These are phyloP conservation scores for Loriculus beryllinus DNA, from an alignment of 2,797 vertebrate genomes.

Conservation along the genomic window DNA sequence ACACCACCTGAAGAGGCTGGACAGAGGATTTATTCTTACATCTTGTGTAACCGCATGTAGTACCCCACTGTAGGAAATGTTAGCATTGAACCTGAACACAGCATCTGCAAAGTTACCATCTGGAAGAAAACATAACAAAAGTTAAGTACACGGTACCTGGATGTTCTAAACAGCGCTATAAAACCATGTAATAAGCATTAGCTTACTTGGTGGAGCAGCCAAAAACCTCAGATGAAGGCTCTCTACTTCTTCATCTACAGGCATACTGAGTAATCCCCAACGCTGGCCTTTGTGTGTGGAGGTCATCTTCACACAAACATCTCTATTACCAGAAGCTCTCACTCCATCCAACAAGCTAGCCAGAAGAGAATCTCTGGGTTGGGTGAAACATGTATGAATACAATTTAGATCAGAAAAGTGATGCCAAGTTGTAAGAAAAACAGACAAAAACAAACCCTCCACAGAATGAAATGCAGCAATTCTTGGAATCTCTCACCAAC, in stretches of 20 bases:
- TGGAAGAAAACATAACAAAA: slow-evolving; percentile 63
- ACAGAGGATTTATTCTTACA: slow-evolving; percentile 79
- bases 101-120: slow-evolving; percentile 96
- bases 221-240: slow-evolving; percentile 96
- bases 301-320: slow-evolving; percentile 98
- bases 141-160: background rate
- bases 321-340: slow-evolving; percentile 95
- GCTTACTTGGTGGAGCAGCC: slow-evolving; percentile 94
- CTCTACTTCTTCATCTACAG: slow-evolving; percentile 98
- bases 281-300: slow-evolving; percentile 92
- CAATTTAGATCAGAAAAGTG: background rate
- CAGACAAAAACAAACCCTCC: fast-evolving
- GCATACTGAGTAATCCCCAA: slow-evolving; percentile 96
- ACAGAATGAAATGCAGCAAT: background rate
- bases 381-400: background rate
- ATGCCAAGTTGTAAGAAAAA: background rate
- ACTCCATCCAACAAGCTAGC: slow-evolving; percentile 97
- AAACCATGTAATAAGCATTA: background rate
- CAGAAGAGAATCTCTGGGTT: slow-evolving; percentile 90
- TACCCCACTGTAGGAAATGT: slow-evolving; percentile 97
- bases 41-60: slow-evolving; percentile 98
- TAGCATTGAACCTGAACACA: slow-evolving; percentile 96
- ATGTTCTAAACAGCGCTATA: background rate
- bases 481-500: background rate
- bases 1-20: background rate